Evolutionary conservation across 2,797 vertebrate genomes (phyloP).

Genomic region (Allobates femoralis): DNA sequence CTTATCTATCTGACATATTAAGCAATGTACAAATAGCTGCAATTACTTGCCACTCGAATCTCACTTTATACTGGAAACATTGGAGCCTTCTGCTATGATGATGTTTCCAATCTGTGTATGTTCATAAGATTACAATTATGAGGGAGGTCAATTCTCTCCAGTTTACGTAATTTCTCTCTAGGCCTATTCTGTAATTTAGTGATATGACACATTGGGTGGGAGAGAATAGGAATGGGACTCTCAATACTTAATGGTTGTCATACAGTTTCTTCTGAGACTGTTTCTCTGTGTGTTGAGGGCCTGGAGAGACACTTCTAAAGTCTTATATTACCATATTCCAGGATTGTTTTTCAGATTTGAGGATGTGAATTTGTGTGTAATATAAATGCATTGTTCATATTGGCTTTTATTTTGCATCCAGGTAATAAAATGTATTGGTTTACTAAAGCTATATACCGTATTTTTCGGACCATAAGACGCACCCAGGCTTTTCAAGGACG

Average conservation of each 20-base stretch:
- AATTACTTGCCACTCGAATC: slow-evolving; percentile 51
- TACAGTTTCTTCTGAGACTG: too few species aligned
- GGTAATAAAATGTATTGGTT: slow-evolving; percentile 61
- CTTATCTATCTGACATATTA: slow-evolving; percentile 7
- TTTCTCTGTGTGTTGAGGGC: background rate
- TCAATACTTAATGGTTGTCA: too few species aligned
- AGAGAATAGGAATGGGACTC: too few species aligned
- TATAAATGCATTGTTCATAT: slow-evolving; percentile 27
- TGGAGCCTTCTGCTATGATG: slow-evolving; percentile 43
- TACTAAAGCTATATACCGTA: slow-evolving; percentile 44
- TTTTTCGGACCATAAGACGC: too few species aligned
- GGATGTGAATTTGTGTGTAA: slow-evolving; percentile 40
- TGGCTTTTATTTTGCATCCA: slow-evolving; percentile 61
- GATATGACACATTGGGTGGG: too few species aligned
- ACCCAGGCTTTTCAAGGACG: too few species aligned
- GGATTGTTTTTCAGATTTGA: background rate
- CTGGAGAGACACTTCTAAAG: too few species aligned
- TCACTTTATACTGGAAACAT: slow-evolving; percentile 41
- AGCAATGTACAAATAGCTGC: slow-evolving; percentile 21
- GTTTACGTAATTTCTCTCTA: too few species aligned
- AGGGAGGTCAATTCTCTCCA: background rate
- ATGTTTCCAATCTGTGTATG: slow-evolving; percentile 15
- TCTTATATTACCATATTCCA: background rate
- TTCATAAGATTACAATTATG: slow-evolving; percentile 15
- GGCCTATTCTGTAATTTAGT: too few species aligned